Percentiles rank a stretch among this genome's conserved stretches.
phyloP scores from a whole-genome alignment of 2,888 invertebrate genomes.

The Diaphora mendica region DNA sequence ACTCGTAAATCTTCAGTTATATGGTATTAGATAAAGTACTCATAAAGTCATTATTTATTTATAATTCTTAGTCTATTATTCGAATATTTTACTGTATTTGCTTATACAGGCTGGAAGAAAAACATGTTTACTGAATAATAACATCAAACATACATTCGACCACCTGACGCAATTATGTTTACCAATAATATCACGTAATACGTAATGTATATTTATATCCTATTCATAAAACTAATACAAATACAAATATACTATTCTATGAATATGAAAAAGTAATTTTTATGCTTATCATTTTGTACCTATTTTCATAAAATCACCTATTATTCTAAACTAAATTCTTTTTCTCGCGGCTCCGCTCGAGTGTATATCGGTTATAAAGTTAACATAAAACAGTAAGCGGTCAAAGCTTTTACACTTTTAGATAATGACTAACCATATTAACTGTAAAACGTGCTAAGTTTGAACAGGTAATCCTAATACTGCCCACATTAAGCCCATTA shows the following conservation, averaged over 20 bases:
- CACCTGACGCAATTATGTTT: not conserved
- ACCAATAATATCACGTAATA: not conserved
- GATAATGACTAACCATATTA: not conserved
- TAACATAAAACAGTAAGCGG: not conserved
- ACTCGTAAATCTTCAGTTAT: not conserved
- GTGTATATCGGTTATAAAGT: no score
- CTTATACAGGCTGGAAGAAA: not conserved
- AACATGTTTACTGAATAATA: not conserved
- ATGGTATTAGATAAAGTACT: not conserved
- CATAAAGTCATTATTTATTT: not conserved
- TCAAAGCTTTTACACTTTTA: not conserved
- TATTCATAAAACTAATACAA: not conserved
- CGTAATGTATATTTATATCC: constrained; percentile 2
- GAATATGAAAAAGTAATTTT: not conserved
- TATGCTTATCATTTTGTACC: no score
- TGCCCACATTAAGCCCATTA: constrained; percentile 26
- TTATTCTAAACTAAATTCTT: no score
- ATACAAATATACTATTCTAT: not conserved
- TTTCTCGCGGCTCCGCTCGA: no score
- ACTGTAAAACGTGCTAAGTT: constrained; percentile 1
- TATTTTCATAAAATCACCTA: no score
- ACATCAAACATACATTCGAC: not conserved
- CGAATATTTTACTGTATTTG: not conserved
- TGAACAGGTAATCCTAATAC: constrained; percentile 19
- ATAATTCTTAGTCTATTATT: not conserved